Evolutionary conservation across 2,113 vertebrate genomes (phyloP).

Genomic region (Lepidothrix coronata): DNA sequence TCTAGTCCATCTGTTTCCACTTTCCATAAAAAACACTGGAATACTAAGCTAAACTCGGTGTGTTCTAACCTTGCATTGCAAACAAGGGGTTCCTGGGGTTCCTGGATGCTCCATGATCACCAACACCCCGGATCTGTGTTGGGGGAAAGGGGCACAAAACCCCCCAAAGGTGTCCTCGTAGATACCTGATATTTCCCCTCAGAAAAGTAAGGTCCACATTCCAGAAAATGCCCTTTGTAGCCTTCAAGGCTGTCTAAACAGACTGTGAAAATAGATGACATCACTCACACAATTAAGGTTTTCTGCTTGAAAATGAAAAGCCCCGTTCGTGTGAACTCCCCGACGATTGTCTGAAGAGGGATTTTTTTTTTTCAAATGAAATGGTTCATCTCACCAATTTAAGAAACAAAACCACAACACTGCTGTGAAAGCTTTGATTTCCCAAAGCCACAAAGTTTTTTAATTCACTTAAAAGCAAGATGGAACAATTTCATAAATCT

Average conservation of each 20-base stretch:
- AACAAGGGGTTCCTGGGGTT: neutral
- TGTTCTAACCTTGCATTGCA: neutral
- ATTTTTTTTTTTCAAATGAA: neutral
- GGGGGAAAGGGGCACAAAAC: neutral
- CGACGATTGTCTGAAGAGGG: neutral
- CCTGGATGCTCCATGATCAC: neutral
- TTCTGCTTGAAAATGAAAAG: neutral
- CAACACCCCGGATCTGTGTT: neutral
- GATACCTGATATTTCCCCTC: neutral
- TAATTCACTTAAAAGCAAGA: neutral
- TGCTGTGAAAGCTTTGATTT: neutral
- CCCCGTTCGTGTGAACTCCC: neutral
- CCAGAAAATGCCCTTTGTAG: neutral
- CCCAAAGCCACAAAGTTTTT: neutral
- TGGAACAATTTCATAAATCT: neutral
- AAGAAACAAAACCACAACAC: neutral
- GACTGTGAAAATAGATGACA: neutral
- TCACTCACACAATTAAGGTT: neutral
- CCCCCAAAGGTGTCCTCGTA: neutral
- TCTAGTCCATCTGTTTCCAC: slow-evolving; percentile 1
- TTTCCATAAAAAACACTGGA: neutral
- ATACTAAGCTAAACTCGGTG: neutral
- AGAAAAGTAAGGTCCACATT: neutral
- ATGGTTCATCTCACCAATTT: neutral
- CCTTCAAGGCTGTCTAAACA: neutral